Evolutionary conservation across 2,797 vertebrate genomes (phyloP), one percentile per base, ranked within the genome.

Genomic region (Thaleichthys pacificus): DNA sequence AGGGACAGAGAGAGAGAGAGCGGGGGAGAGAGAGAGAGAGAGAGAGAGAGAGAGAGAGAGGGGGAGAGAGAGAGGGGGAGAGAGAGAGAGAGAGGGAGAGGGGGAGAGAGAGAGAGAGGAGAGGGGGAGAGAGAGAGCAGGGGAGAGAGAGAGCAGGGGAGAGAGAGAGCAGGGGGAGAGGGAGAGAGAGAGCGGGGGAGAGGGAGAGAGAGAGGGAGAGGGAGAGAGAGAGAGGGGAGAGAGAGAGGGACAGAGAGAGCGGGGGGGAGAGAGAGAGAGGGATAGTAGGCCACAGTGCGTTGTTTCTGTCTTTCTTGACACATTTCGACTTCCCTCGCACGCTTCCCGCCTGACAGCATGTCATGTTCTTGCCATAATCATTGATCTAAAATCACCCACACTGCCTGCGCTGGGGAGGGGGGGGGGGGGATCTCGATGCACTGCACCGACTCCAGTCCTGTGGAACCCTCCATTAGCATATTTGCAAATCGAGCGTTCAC

Each of bases 301-400:
- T 70, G 69, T 74, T 47, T 63, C 69, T 73, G 72, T 78, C 47
- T 75, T 60, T 42, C 74, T 73, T 77, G 71, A 74, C 73, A 74
- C 73, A 54, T n/a, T 51, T 0, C 9, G 28, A 69, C 75, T 63
- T 58, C 32, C 35, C 19, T 17, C 12, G 9, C 47, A 58, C 11
- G 26, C 5, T 77, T 75, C 24, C 21, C 1, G 9, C 22, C 47
- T 79, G 75, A 75, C 62, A 70, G 66, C 4, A 64, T 70, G 72
- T 74, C 66, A 68, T 35, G 69, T 6, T 71, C 19, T 8, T 3
- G 17, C 54, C 61, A 32, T 57, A 72, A 69, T 17, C 7, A 17
- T 21, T 71, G 49, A 71, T 72, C 62, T 38, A 71, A 35, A n/a
- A 56, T 32, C 47, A n/a, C 22, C 4, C 1, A 9, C 61, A 66